Conservation (phyloP, 2,797 vertebrate genomes). For the Gambelia wislizenii region DNA sequence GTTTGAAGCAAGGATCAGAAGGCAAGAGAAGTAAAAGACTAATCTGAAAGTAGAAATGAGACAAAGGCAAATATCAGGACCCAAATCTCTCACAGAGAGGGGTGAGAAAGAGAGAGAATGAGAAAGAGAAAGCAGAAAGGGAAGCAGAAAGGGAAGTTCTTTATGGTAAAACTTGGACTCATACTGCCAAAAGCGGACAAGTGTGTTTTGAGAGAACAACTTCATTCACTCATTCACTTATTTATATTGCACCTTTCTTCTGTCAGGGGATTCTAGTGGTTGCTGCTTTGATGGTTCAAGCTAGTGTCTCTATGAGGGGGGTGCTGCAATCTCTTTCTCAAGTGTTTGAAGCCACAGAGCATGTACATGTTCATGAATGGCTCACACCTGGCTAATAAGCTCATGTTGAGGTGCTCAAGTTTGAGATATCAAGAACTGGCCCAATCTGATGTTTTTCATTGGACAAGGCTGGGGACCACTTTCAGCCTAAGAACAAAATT, state of each 20-base stretch:
- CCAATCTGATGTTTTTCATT: background rate
- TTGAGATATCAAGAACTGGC: background rate
- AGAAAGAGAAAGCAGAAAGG: background rate
- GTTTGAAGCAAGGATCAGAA: conserved; percentile 32
- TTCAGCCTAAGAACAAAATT: too few species aligned
- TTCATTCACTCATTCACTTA: background rate
- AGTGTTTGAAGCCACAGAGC: background rate
- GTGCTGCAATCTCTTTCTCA: background rate
- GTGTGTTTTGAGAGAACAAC: background rate
- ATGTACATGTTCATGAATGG: too few species aligned
- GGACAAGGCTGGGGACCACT: too few species aligned
- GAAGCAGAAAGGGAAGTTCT: background rate
- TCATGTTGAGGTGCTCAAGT: background rate
- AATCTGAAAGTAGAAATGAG: background rate
- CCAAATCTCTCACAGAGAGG: background rate
- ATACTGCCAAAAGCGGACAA: background rate
- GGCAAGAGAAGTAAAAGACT: conserved; percentile 4
- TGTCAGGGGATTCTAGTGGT: too few species aligned
- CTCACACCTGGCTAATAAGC: background rate
- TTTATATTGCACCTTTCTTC: too few species aligned
- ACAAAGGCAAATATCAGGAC: background rate
- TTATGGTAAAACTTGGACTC: background rate
- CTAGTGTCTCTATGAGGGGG: background rate
- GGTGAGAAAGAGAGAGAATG: background rate
- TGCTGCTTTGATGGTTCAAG: background rate